Evolutionary conservation across 2,113 vertebrate genomes (phyloP).

Genomic region (Phaethon lepturus): DNA sequence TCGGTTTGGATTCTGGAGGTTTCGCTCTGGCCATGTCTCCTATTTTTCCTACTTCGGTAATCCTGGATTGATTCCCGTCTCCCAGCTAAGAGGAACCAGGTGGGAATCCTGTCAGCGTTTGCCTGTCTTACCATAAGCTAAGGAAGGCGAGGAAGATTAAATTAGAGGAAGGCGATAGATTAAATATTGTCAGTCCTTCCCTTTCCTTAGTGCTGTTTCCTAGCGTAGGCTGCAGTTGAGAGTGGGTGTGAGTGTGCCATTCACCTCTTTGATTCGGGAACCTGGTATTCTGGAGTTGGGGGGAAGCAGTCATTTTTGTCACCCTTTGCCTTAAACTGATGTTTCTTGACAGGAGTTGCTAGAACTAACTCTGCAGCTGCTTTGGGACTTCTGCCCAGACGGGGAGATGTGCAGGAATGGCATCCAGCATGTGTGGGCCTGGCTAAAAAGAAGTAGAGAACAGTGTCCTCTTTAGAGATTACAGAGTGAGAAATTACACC

Average conservation of each 20-base stretch:
- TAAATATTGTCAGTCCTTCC: neutral
- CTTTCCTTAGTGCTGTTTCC: neutral
- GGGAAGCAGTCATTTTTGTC: neutral
- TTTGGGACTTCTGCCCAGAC: neutral
- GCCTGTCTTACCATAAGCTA: neutral
- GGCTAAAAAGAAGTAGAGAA: neutral
- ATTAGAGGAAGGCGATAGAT: neutral
- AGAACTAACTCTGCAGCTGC: neutral
- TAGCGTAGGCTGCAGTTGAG: neutral
- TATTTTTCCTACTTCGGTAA: neutral
- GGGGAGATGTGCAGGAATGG: neutral
- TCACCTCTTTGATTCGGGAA: neutral
- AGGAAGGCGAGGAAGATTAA: too few relatives aligned
- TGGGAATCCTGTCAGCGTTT: neutral
- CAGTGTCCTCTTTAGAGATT: neutral
- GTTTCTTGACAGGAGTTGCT: neutral
- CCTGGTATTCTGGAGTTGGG: neutral
- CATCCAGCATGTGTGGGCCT: neutral
- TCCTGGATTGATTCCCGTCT: neutral
- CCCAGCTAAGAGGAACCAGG: neutral
- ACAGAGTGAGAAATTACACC: neutral
- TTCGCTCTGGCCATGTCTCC: neutral
- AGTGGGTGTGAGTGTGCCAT: fast-evolving
- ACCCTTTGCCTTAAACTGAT: neutral
- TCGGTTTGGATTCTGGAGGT: neutral